A percentile compares a stretch with the other conserved stretches of the same genome.
phyloP scores from a whole-genome alignment of 2,797 vertebrate species.

The Spinus pinus region DNA sequence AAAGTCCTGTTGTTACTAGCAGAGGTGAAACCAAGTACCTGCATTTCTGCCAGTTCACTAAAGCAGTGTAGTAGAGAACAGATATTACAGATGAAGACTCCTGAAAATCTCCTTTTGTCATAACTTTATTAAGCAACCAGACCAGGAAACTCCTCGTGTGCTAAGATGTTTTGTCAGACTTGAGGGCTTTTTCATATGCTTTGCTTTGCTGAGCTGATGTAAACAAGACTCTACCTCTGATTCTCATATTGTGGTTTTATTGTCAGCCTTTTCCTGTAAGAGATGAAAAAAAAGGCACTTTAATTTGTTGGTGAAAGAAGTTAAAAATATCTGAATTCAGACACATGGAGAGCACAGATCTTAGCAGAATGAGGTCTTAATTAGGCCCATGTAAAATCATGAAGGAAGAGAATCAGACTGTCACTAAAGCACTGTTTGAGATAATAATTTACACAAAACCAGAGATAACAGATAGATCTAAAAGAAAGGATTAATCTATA shows the following conservation, averaged over 20 bases:
- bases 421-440: background rate
- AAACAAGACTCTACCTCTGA: background rate
- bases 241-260: background rate
- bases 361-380: background rate
- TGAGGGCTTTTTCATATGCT: background rate
- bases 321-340: background rate
- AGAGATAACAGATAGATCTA: constrained; percentile 42
- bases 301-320: background rate
- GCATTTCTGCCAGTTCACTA: background rate
- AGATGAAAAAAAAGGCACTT: background rate
- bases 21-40: background rate
- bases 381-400: background rate
- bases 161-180: background rate
- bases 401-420: background rate
- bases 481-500: constrained; percentile 58
- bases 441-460: constrained; percentile 43
- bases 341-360: background rate
- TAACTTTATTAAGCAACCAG: background rate
- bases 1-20: background rate
- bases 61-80: background rate
- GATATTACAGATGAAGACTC: background rate
- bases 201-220: background rate
- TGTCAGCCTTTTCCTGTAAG: background rate
- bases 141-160: background rate
- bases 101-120: background rate